Evolutionary conservation across 2,113 vertebrate genomes (phyloP), one percentile per base, ranked within the genome.

Genomic region (Podilymbus podiceps): DNA sequence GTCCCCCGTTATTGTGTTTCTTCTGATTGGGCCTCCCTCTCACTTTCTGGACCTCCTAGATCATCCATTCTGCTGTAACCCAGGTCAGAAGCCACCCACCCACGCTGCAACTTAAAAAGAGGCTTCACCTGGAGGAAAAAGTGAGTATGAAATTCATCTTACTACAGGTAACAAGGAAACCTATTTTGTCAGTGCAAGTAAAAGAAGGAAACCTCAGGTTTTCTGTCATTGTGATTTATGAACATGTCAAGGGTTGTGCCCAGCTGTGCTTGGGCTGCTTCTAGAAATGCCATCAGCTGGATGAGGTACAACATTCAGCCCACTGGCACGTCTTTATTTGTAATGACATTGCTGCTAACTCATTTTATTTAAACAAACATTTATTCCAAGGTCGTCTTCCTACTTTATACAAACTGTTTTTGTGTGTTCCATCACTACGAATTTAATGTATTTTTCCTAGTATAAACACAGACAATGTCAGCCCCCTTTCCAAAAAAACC

Each of bases 11-110:
- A 52, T 40, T 50, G 4, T 55, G 69, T 76, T 38, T 62, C 23
- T 8, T 8, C 21, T 55, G 0, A 8, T 2, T 40, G 22, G 85
- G 15, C 40, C 31, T 85, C 24, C 24, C 20, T 62, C 11, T 2
- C 12, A 3, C 5, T 47, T 58, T 55, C 46, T 25, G 30, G 19
- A 47, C 21, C 47, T 69, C 49, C 42, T 17, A 58, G 28, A 84
- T 10, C 1, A 0, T 27, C 47, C 40, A 12, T 33, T 53, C 47
- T 71, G 28, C 60, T 78, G n/a, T 76, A 81, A 52, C 18, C 38
- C 44, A 55, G 44, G 23, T 6, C 52, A 85, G 44, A 92, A 89
- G 68, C 11, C 23, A 85, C 2, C 15, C 24, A 66, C 33, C 31
- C 13, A 55, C 7, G 58, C 49, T 7, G 23, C 59, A 78, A 89